Evolutionary conservation across 2,888 invertebrate genomes (phyloP), one percentile per base, ranked within the genome.

Genomic region (Mycalesis mineus): DNA sequence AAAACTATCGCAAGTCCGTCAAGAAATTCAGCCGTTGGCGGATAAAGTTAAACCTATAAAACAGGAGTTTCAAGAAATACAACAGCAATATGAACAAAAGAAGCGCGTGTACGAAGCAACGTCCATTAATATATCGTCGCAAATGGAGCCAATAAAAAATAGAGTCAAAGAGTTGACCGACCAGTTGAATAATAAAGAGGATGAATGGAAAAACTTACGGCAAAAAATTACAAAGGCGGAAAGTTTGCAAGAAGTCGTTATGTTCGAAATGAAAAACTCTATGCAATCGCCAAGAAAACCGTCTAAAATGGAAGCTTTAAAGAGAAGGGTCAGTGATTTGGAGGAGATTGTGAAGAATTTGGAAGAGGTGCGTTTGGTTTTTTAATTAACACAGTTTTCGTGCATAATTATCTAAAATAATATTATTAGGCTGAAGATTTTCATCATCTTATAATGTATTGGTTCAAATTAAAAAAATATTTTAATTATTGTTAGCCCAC

Each of bases 91-190:
- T 74, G 94, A 95, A 66, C 92, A 93, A 68, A 93, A 92, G 81
- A 94, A 94, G 77, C 76, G 90, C 63, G 78, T 91, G 22, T 94
- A 94, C 73, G 94, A 95, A 74, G 91, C 93, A 3, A 91, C 92
- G 54, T 90, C 92, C 28, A 89, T 89, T 66, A 90, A 90, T 68
- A 86, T 91, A 65, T 84, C 87, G 11, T 88, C 90, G 1, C 90
- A 91, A 78, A 86, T 91, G 83, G 91, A 91, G 61, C 91, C 92
- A 61, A 70, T 92, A 15, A 91, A 91, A 67, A 84, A 85, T 57
- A 82, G 86, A 70, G 90, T 92, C 49, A 88, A 90, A 61, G 88
- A 90, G 67, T 73, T 91, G 63, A 88, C 89, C 60, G 89, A 91
- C 60, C 81, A 82, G 53, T 80, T 92, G 72, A 88, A 84, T 73